Conservation (phyloP, 2,113 vertebrate species). For the Saccopteryx bilineata region DNA sequence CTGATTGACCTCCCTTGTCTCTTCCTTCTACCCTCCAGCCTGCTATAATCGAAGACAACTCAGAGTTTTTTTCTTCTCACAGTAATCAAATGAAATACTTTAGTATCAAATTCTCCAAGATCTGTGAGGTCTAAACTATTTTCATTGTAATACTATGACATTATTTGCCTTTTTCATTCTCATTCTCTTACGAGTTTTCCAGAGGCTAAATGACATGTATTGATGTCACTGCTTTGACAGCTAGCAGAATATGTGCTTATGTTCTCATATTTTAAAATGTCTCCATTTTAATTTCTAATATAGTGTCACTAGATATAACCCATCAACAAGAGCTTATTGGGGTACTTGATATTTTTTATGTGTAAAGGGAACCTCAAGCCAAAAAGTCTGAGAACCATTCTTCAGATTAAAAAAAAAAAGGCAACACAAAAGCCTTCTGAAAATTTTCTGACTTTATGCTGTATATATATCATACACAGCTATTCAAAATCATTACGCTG, state of each 20-base stretch:
- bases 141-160: neutral
- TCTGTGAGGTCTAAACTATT: neutral
- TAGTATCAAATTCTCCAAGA: neutral
- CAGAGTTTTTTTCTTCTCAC: neutral
- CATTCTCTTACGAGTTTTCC: neutral
- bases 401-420: neutral
- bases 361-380: neutral
- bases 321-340: neutral
- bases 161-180: neutral
- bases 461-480: neutral
- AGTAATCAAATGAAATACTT: neutral
- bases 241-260: neutral
- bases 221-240: neutral
- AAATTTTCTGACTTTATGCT: neutral
- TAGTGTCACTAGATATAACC: neutral
- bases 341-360: neutral
- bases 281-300: neutral
- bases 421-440: neutral
- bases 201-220: neutral
- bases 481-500: neutral
- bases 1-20: neutral
- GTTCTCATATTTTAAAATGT: neutral
- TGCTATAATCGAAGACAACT: neutral
- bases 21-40: neutral
- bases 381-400: constrained; percentile 1